Conservation (phyloP, 2,113 vertebrate genomes). For the Neolamprologus toae region DNA sequence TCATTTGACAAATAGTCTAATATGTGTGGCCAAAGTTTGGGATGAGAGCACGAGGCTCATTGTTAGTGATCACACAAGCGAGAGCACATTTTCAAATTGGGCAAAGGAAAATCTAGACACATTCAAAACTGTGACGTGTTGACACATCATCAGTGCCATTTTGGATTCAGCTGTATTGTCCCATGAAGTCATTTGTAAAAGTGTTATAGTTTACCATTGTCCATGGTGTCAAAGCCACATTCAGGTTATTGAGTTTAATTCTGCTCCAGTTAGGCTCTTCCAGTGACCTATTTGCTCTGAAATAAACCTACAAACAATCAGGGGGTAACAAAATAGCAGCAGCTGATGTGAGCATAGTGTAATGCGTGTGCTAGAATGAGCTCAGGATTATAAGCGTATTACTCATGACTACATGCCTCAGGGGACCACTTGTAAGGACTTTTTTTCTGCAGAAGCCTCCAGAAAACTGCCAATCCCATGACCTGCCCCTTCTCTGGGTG, state of each 20-base stretch:
- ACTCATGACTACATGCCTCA: conserved; percentile 47
- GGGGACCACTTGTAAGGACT: conserved; percentile 25
- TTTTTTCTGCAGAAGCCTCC: conserved; percentile 1
- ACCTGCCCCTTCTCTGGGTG: conserved; percentile 33
- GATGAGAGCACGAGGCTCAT: background rate
- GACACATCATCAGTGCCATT: conserved; percentile 41
- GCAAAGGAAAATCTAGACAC: conserved; percentile 19
- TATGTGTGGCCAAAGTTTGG: background rate
- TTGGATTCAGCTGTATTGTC: conserved; percentile 32
- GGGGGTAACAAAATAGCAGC: conserved; percentile 19
- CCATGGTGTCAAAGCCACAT: conserved; percentile 31
- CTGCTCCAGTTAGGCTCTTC: conserved; percentile 58
- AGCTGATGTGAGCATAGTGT: conserved; percentile 41
- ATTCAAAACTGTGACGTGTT: conserved; percentile 27
- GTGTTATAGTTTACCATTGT: conserved; percentile 27
- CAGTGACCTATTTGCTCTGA: conserved; percentile 55
- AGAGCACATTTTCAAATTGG: conserved; percentile 46
- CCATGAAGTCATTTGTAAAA: conserved; percentile 37
- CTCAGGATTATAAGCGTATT: conserved; percentile 47
- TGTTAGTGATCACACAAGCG: conserved; percentile 27
- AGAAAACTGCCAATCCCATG: conserved; percentile 40
- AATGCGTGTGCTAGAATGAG: conserved; percentile 44
- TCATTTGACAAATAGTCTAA: conserved; percentile 30
- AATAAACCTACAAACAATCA: conserved; percentile 48
- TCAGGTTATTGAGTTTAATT: conserved; percentile 51